A percentile compares a stretch with the other conserved stretches of the same genome.
These are phyloP conservation scores for Acanthosepion pharaonis DNA, from an alignment of 2,888 invertebrate genomes.

Conservation along the genomic window DNA sequence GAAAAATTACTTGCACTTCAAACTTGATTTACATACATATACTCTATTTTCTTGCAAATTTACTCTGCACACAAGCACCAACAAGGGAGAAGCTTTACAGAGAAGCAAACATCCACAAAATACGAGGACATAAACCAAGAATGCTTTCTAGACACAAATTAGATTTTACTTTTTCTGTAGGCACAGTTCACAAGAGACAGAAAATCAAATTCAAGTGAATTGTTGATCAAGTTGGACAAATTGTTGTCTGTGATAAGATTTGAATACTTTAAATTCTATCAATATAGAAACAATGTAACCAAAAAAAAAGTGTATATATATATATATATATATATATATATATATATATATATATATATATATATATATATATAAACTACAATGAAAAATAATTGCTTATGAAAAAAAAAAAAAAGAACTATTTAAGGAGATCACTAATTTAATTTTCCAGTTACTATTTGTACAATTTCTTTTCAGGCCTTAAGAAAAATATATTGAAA, in stretches of 20 bases:
- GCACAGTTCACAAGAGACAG: slow-evolving; percentile 6
- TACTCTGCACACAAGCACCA: neutral
- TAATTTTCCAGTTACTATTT: neutral
- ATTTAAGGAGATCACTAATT: neutral
- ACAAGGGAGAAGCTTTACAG: neutral
- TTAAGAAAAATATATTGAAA: too few species aligned
- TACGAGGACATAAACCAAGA: neutral
- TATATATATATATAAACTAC: neutral
- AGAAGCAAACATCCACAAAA: neutral
- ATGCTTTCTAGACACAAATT: neutral
- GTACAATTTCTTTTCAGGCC: too few species aligned
- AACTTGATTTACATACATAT: neutral
- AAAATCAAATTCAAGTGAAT: neutral
- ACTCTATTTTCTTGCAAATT: too few species aligned
- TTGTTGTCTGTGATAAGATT: neutral
- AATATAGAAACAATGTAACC: neutral
- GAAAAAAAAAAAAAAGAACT: neutral
- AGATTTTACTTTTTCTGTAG: neutral
- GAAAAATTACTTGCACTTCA: neutral
- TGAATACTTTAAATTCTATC: slow-evolving; percentile 11
- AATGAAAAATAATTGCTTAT: neutral
- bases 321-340: too few species aligned
- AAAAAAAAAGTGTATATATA: neutral
- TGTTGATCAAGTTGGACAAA: slow-evolving; percentile 3
- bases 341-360: neutral